A percentile compares a stretch with the other conserved stretches of the same genome.
These are phyloP conservation scores for Chiloscyllium plagiosum DNA, from an alignment of 2,113 vertebrate species.

Conservation along the genomic window DNA sequence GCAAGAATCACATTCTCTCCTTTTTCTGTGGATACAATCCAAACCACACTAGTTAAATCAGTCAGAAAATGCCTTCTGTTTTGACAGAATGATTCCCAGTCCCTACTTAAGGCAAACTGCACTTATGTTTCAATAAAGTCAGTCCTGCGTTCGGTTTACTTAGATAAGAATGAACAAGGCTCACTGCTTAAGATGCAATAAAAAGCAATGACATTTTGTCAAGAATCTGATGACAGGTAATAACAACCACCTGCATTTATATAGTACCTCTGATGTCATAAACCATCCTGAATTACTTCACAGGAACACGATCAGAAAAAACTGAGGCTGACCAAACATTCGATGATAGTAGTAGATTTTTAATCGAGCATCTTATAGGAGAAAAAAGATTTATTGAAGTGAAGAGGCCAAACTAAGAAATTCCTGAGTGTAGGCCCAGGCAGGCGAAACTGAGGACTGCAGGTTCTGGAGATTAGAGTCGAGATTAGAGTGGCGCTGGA, in stretches of 20 bases:
- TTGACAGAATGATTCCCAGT: neutral
- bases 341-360: neutral
- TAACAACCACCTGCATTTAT: neutral
- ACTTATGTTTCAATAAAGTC: neutral
- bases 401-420: neutral
- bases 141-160: neutral
- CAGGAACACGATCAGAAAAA: neutral
- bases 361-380: neutral
- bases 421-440: neutral
- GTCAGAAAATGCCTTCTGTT: constrained; percentile 25
- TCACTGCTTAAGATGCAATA: neutral
- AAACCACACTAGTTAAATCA: neutral
- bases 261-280: neutral
- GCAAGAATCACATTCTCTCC: neutral
- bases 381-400: neutral
- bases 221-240: too few species aligned
- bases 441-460: too few species aligned
- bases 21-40: neutral
- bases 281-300: neutral
- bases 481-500: too few species aligned
- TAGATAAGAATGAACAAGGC: neutral
- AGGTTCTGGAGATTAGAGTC: too few species aligned
- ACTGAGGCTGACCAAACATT: neutral
- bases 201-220: neutral
- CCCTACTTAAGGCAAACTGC: neutral